Percentiles rank a stretch among this genome's conserved stretches.
phyloP scores from a whole-genome alignment of 1,140 invertebrate genomes.

The Kradibia gibbosae region DNA sequence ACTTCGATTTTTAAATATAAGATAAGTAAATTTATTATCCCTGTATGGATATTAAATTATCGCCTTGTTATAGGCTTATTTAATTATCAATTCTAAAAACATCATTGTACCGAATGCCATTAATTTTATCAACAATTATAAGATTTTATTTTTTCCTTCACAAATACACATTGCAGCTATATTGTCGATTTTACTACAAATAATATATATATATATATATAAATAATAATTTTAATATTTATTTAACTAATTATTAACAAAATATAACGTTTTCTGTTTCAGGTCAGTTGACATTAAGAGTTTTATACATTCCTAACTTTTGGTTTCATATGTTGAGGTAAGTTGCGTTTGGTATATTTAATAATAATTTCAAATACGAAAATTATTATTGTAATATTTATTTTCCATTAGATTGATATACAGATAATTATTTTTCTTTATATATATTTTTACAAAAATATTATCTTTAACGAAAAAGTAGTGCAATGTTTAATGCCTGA shows the following conservation, averaged over 20 bases:
- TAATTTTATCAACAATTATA: neutral
- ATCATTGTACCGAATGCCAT: neutral
- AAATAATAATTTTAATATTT: neutral
- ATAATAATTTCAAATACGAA: neutral
- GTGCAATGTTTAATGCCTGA: too few relatives aligned
- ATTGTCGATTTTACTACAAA: neutral
- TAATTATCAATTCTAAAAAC: neutral
- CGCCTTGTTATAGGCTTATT: neutral
- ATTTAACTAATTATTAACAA: neutral
- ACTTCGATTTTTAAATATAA: slow-evolving; percentile 28
- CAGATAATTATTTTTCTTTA: too few relatives aligned
- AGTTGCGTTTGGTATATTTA: neutral
- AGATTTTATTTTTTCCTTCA: neutral
- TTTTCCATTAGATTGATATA: too few relatives aligned
- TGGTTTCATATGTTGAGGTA: neutral
- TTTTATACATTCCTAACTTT: neutral
- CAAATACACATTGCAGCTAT: neutral
- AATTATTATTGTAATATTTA: too few relatives aligned
- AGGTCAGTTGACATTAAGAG: neutral
- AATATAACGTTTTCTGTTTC: neutral
- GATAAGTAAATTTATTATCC: slow-evolving; percentile 23
- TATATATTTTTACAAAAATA: too few relatives aligned
- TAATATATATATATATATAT: neutral
- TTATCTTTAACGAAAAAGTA: too few relatives aligned
- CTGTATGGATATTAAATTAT: neutral